Conservation (phyloP, 2,797 vertebrate species). For the Chloroceryle amazona region DNA sequence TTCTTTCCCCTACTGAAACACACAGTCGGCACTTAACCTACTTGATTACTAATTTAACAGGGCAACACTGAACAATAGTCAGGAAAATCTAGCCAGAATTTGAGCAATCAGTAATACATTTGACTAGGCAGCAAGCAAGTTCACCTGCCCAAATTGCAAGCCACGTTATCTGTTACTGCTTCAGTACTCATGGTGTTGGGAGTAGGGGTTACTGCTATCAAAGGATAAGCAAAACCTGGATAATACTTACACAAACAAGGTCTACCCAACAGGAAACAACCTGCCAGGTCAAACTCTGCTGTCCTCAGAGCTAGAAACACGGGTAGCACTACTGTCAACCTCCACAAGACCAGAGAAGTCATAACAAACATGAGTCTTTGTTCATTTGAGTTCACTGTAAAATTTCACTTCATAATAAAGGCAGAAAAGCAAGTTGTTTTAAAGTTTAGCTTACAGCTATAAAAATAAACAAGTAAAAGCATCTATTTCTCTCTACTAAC, state of each 20-base stretch:
- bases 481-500: neutral
- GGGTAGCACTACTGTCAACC: neutral
- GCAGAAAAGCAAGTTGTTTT: neutral
- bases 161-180: neutral
- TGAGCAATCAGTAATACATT: neutral
- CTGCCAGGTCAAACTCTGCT: neutral
- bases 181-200: neutral
- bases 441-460: neutral
- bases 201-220: neutral
- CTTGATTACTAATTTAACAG: neutral
- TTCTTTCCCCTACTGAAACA: neutral
- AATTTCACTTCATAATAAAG: neutral
- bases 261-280: neutral
- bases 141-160: neutral
- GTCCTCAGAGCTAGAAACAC: neutral
- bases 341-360: neutral
- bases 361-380: neutral
- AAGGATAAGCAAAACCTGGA: neutral
- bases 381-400: neutral
- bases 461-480: neutral
- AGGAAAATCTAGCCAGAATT: neutral
- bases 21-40: neutral
- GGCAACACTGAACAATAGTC: neutral
- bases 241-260: neutral
- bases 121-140: neutral